Percentiles rank a stretch among this genome's conserved stretches.
Conservation (phyloP, 1,140 invertebrate genomes). For the Drosophila triauraria region DNA sequence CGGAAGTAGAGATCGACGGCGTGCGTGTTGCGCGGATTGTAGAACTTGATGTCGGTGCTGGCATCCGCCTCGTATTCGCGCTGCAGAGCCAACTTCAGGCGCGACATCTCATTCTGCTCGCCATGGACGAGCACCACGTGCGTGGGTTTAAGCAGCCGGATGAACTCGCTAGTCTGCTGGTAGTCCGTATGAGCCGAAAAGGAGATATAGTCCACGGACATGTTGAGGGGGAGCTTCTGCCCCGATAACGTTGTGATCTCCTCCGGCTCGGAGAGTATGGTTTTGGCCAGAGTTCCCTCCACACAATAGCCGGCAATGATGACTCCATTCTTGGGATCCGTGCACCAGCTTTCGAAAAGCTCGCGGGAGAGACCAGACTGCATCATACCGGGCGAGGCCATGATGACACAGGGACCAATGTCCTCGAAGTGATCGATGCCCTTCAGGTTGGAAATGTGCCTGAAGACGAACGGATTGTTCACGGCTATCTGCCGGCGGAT, state of each 20-base stretch:
- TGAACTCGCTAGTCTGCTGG: slow-evolving; percentile 99
- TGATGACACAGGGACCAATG: slow-evolving; percentile 99
- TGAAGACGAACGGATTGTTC: slow-evolving; percentile 99
- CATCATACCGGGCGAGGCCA: slow-evolving; percentile 99
- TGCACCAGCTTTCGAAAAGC: slow-evolving; percentile 99
- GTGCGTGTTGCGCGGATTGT: slow-evolving; percentile 98
- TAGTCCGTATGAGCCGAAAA: slow-evolving; percentile 99
- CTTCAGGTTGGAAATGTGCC: slow-evolving; percentile 99
- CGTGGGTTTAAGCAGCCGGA: slow-evolving; percentile 96
- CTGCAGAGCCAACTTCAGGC: slow-evolving; percentile 96
- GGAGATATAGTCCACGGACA: slow-evolving; percentile 99
- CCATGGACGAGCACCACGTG: slow-evolving; percentile 98
- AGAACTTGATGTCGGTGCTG: slow-evolving; percentile 94
- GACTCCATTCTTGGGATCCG: slow-evolving; percentile 98
- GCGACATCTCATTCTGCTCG: slow-evolving; percentile 99
- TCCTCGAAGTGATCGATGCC: slow-evolving; percentile 99
- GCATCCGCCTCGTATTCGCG: slow-evolving; percentile 97
- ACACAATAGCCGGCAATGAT: slow-evolving; percentile 99
- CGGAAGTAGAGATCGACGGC: slow-evolving; percentile 96
- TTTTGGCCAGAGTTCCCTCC: slow-evolving; percentile 99
- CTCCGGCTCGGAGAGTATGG: slow-evolving; percentile 98
- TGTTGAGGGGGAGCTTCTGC: slow-evolving; percentile 97
- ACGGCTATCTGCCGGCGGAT: slow-evolving; percentile 98
- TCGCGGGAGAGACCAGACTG: slow-evolving; percentile 98
- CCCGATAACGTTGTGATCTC: slow-evolving; percentile 98